Percentiles rank a stretch among this genome's conserved stretches.
Conservation (phyloP, 2,797 vertebrate species). For the Acanthiza pusilla region DNA sequence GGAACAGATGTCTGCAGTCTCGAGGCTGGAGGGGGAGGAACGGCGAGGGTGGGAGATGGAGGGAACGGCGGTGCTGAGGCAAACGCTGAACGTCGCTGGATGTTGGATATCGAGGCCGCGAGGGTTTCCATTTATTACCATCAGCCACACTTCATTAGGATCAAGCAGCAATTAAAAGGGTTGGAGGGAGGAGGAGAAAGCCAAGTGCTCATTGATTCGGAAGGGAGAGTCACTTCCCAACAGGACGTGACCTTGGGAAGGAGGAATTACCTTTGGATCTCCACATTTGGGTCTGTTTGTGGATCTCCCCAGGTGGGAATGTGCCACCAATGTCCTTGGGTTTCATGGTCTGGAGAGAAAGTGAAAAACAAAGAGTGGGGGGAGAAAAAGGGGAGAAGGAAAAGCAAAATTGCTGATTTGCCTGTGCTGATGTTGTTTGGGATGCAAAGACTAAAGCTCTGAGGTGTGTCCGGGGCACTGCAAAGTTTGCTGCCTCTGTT, state of each 20-base stretch:
- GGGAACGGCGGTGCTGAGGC: neutral
- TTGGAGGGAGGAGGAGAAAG: neutral
- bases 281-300: neutral
- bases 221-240: neutral
- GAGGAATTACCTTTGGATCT: neutral
- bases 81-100: neutral
- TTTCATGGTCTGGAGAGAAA: neutral
- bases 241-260: neutral
- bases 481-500: neutral
- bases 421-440: neutral
- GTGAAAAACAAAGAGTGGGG: neutral
- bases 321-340: neutral
- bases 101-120: neutral
- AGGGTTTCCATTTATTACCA: conserved; percentile 23
- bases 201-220: neutral
- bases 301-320: neutral
- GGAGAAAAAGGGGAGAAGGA: no score
- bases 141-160: conserved; percentile 64
- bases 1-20: conserved; percentile 67
- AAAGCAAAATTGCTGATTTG: neutral
- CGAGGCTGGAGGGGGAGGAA: conserved; percentile 3
- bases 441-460: rapidly evolving
- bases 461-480: neutral
- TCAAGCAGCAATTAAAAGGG: conserved; percentile 59
- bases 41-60: neutral